Evolutionary conservation across 2,888 invertebrate species (phyloP).

Genomic region (Noctua janthe): DNA sequence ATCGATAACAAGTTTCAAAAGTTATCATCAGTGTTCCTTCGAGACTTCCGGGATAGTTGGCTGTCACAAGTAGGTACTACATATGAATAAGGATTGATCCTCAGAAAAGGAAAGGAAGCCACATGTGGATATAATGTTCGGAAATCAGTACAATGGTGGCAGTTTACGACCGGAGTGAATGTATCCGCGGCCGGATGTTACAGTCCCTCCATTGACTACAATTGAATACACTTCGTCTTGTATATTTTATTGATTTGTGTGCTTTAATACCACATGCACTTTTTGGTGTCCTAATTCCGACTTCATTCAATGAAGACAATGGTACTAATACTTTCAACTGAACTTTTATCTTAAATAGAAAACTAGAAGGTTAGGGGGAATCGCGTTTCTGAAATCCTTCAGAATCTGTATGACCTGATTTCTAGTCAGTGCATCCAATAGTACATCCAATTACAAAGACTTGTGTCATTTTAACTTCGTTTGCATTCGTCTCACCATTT

Average conservation of each 20-base stretch:
- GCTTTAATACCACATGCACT: not conserved
- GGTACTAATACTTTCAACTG: not conserved
- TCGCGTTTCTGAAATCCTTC: not conserved
- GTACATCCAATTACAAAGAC: conserved; percentile 9
- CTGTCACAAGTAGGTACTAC: conserved; percentile 13
- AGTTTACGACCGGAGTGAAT: conserved; percentile 51
- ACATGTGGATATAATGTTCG: conserved; percentile 51
- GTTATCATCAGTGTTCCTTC: not conserved
- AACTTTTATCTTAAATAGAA: not conserved
- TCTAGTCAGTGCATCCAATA: not conserved
- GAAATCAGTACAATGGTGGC: conserved; percentile 54
- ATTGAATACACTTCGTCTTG: conserved; percentile 26
- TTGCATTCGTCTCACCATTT: conserved; percentile 17
- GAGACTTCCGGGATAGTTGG: conserved; percentile 29
- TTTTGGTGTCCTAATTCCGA: not conserved
- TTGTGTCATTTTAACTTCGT: conserved; percentile 3
- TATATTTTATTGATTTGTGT: conserved; percentile 25
- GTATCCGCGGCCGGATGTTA: conserved; percentile 45
- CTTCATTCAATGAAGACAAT: not conserved
- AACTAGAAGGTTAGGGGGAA: not conserved
- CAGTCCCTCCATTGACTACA: conserved; percentile 36
- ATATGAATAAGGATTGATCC: conserved; percentile 38
- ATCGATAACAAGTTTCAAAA: not conserved
- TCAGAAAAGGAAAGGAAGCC: conserved; percentile 37
- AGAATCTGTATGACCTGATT: not conserved